These are phyloP conservation scores for Oenanthe oenanthe DNA, from an alignment of 2,113 vertebrate genomes.

Conservation along the genomic window DNA sequence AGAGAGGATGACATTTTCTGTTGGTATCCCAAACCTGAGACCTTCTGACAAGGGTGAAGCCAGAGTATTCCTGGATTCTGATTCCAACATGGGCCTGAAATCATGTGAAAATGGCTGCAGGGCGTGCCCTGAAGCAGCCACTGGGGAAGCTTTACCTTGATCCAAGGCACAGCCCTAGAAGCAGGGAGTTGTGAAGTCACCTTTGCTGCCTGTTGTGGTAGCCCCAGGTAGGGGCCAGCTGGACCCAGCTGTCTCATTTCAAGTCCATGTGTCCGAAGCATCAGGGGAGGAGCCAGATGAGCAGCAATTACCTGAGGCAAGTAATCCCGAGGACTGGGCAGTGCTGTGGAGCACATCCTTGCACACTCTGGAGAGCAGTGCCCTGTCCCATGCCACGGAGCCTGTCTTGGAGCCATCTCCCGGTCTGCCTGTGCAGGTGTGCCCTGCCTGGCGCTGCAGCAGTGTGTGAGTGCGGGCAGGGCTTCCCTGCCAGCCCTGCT, in stretches of 20 bases:
- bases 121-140: background rate
- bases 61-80: background rate
- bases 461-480: background rate
- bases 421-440: background rate
- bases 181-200: background rate
- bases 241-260: background rate
- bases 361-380: accelerated
- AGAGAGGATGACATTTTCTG: background rate
- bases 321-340: background rate
- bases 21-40: background rate
- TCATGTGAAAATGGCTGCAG: background rate
- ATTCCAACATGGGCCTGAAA: background rate
- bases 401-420: background rate
- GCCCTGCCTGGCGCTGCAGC: background rate
- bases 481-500: background rate
- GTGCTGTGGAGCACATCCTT: background rate
- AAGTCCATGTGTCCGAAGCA: background rate
- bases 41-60: background rate
- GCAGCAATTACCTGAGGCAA: background rate
- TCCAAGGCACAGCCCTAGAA: background rate
- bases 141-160: background rate
- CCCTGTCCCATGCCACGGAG: background rate
- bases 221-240: background rate
- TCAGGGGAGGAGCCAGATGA: background rate
- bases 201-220: background rate